A percentile compares a stretch with the other conserved stretches of the same genome.
Conservation (phyloP, 2,888 invertebrate genomes). For the Drosophila leonis region DNA sequence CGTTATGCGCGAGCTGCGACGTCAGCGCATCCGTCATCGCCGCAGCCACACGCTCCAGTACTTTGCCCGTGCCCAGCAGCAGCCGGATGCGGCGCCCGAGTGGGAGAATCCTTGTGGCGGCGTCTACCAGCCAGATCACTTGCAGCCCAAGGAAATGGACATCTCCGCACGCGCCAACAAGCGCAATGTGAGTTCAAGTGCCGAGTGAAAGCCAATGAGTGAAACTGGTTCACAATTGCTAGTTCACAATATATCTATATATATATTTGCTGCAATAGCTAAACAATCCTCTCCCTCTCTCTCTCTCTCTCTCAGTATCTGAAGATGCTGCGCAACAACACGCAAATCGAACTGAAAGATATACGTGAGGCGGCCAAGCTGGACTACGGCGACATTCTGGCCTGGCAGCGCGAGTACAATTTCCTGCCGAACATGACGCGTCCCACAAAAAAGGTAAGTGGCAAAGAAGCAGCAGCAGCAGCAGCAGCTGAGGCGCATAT, state of each 20-base stretch:
- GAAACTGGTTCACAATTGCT: constrained; percentile 8
- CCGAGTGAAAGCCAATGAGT: background rate
- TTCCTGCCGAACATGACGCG: constrained; percentile 80
- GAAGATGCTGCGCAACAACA: constrained; percentile 52
- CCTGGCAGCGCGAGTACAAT: constrained; percentile 72
- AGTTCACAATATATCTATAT: background rate
- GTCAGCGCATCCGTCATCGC: constrained; percentile 63
- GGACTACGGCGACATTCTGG: constrained; percentile 62
- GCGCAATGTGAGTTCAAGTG: constrained; percentile 16
- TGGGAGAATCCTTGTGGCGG: constrained; percentile 84
- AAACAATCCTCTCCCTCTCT: background rate
- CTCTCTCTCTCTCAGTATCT: constrained; percentile 46
- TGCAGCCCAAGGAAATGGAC: constrained; percentile 6
- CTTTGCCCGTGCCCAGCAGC: constrained; percentile 28
- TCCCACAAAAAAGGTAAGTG: constrained; percentile 74
- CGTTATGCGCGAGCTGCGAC: constrained; percentile 46
- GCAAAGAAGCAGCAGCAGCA: background rate
- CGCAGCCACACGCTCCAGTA: constrained; percentile 57
- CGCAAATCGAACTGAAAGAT: constrained; percentile 38
- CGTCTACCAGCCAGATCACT: constrained; percentile 37
- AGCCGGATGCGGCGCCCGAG: constrained; percentile 46
- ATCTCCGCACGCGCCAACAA: constrained; percentile 31
- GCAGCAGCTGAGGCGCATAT: background rate
- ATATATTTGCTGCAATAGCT: background rate
- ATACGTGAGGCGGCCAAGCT: constrained; percentile 56